Base-by-base conservation (phyloP, 30 jellyfish, hydroid and myxozoan species). In the Cassiopea andromeda region DNA sequence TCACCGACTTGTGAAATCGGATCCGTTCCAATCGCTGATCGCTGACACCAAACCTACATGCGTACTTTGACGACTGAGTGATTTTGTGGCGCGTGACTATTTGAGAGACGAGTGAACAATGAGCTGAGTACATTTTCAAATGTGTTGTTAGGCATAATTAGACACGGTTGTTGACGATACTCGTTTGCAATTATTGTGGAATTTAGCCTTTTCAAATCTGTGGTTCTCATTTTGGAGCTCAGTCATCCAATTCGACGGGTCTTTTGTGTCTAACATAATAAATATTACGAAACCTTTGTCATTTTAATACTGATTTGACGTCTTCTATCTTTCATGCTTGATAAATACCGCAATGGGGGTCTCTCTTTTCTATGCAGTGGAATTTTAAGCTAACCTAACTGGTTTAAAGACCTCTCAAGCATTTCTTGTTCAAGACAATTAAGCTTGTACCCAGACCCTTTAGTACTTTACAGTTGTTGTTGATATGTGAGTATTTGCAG, bases 1-100 rank as follows among this genome's bases (percentile, higher is more conserved):
- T 86, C 93, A 86, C 93, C 89, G 93, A 86, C 80, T 86, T 86
- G 89, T 86, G 84, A 86, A 86, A 86, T 86, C 93, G 93, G 93
- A 86, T 86, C 93, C 78, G 93, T 86, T 86, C 93, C 93, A 86
- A 83, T 86, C 80, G 83, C 71, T 86, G 93, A 76, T 75, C 83
- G 93, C 93, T 86, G 93, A 60, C 93, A 75, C 92, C 92, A 83
- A 71, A 83, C 80, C 83, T 75, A 76, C 83, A 61, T 75, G 88
- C 69, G 89, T 60, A 73, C 73, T 67, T 84, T 75, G 93, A 75
- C 93, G 81, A 76, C 89, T 76, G 93, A 78, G 93, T 74, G 87
- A 78, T 75, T 86, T 76, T 48, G 70, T 76, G 78, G 76, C 89
- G 93, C 93, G 93, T 86, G 93, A 86, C 93, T 86, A 75, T 86